Conservation (phyloP, 2,888 invertebrate genomes). For the Thymelicus lineola region DNA sequence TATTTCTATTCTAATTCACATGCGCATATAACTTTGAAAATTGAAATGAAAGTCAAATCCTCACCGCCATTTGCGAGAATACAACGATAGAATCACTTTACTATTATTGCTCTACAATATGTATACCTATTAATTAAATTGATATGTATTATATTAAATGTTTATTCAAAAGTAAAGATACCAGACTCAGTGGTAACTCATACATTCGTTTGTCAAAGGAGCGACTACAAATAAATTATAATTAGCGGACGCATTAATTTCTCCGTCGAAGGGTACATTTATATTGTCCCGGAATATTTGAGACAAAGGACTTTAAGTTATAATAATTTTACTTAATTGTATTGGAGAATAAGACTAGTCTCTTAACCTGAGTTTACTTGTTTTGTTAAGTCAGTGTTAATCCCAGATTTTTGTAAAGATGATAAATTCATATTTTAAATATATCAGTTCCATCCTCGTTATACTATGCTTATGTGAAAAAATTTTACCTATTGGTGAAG, state of each 20-base stretch:
- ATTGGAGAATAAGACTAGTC: not conserved
- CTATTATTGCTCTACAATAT: no score
- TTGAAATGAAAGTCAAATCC: no score
- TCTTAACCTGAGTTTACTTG: not conserved
- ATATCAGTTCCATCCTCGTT: no score
- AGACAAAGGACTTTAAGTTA: constrained; percentile 9
- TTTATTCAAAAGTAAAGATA: not conserved
- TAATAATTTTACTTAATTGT: not conserved
- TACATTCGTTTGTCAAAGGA: not conserved
- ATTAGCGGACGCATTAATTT: constrained; percentile 25
- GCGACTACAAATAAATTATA: constrained; percentile 19
- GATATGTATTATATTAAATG: not conserved
- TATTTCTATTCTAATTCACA: no score
- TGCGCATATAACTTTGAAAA: no score
- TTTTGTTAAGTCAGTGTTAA: no score
- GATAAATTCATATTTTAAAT: no score
- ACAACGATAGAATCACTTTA: no score
- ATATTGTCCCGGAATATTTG: not conserved
- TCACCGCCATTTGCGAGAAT: no score
- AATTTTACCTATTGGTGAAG: no score
- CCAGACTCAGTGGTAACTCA: not conserved
- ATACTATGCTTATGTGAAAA: no score
- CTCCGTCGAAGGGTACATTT: constrained; percentile 9
- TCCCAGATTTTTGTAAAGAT: no score
- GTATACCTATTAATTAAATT: not conserved